These are phyloP conservation scores for Temnopleurus reevesii DNA, from an alignment of 53 echinoderm and acorn worm genomes.

Conservation along the genomic window DNA sequence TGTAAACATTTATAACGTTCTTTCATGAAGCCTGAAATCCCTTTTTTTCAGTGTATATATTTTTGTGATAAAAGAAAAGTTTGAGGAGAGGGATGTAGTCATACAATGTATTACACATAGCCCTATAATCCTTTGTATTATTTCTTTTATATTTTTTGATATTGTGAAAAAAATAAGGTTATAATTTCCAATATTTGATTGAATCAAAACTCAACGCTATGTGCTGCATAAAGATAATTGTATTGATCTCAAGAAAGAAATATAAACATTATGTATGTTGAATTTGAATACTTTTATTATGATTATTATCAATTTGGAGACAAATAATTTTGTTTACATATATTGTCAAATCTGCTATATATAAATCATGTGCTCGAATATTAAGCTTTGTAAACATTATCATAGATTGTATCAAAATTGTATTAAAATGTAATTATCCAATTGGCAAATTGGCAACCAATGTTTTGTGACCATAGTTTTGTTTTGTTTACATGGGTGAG, in stretches of 20 bases:
- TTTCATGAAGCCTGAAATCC: no score
- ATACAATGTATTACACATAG: no score
- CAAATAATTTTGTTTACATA: background rate
- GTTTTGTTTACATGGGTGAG: background rate
- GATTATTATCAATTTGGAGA: background rate
- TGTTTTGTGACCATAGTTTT: background rate
- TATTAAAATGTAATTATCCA: background rate
- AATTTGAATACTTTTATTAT: background rate
- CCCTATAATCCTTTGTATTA: no score
- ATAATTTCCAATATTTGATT: no score
- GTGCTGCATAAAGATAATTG: constrained; percentile 19
- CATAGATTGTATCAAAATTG: constrained; percentile 3
- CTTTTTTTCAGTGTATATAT: no score
- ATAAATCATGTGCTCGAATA: constrained; percentile 20
- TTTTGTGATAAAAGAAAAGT: no score
- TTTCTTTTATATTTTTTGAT: no score
- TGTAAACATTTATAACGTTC: no score
- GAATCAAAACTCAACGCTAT: background rate
- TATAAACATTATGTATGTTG: background rate
- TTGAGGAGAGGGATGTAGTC: no score
- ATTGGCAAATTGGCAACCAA: background rate
- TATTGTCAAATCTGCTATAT: background rate
- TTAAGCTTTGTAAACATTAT: constrained; percentile 8
- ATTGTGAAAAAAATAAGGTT: no score
- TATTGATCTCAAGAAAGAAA: background rate